Evolutionary conservation across 64 coral and sea anemone species (phyloP), one percentile per base, ranked within the genome.

Genomic region (Dendrophyllia cribrosa): DNA sequence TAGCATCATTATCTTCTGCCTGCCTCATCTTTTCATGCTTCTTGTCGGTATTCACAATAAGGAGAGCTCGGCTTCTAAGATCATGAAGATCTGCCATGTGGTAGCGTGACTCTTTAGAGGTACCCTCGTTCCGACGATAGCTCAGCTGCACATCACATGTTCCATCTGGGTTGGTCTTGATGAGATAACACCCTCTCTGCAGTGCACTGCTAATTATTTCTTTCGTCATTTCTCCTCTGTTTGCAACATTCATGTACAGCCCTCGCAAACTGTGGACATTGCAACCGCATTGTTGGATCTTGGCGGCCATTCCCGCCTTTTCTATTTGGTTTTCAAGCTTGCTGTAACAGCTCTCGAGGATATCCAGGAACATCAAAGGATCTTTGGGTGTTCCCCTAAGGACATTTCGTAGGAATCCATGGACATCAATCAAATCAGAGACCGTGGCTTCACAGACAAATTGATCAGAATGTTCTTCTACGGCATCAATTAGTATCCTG

Each of bases 31-130:
- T 9, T 48, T 34, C 74, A 48, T 92, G 22, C 24, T 73, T 86
- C 58, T 92, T 92, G 3, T 78, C 49, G 0, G 91, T 65, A 23
- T 76, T 92, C 44, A 92, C 49, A 69, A 92, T 88, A 58, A 97
- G 82, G 75, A 94, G 92, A 66, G 95, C 95, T 59, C 95, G 95
- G 50, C 95, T 97, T 56, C 95, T 56, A 67, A 97, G 88, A 21
- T 97, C 95, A 82, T 76, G 88, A 3, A 97, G 68, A 19, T 91
- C 88, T 51, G 58, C 20, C 74, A 97, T 67, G 44, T 12, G 66
- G 76, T 94, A 88, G 5, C 6, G 79, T 20, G 82, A 74, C 5
- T 90, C 72, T 2, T 83, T 91, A 59, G 65, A 50, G 3, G 82
- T 49, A 6, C 86, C 58, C 12, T 88, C 47, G 17, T 95, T 5